phyloP scores from a whole-genome alignment of 2,888 invertebrate genomes.

The Colostygia pectinataria region DNA sequence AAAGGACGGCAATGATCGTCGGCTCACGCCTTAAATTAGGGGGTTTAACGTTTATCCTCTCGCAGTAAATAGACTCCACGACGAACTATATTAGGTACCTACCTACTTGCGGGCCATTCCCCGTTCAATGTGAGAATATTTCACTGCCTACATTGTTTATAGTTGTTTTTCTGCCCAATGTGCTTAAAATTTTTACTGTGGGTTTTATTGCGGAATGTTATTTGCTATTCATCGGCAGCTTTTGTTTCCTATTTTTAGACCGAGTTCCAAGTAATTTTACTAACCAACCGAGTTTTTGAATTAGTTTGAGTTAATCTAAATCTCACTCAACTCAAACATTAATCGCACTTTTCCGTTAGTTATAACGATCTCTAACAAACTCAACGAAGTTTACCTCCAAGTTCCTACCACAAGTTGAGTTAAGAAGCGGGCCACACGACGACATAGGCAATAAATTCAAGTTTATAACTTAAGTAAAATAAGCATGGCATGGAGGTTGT shows the following conservation, averaged over 20 bases:
- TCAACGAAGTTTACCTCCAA: constrained; percentile 42
- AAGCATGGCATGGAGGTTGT: constrained; percentile 64
- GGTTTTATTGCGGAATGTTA: constrained; percentile 36
- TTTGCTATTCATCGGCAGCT: constrained; percentile 33
- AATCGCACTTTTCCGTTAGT: constrained; percentile 28
- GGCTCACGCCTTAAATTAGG: constrained; percentile 78
- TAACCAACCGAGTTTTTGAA: constrained; percentile 20
- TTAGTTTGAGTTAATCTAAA: constrained; percentile 11
- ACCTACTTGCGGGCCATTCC: constrained; percentile 54
- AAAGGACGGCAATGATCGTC: constrained; percentile 75
- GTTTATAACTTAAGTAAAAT: constrained; percentile 61
- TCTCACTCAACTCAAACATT: constrained; percentile 25
- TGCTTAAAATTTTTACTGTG: constrained; percentile 40
- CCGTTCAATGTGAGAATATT: constrained; percentile 46
- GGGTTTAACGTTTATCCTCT: constrained; percentile 77
- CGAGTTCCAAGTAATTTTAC: constrained; percentile 8
- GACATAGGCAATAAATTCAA: constrained; percentile 55
- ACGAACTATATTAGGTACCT: constrained; percentile 64
- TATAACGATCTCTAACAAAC: constrained; percentile 29
- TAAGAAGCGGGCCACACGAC: constrained; percentile 39
- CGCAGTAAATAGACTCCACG: constrained; percentile 71
- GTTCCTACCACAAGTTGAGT: constrained; percentile 40
- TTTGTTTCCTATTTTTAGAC: constrained; percentile 14
- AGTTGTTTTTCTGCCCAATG: constrained; percentile 54
- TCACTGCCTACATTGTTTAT: constrained; percentile 58